Evolutionary conservation across 2,888 invertebrate genomes (phyloP), one percentile per base, ranked within the genome.

Genomic region (Epirrita christyi): DNA sequence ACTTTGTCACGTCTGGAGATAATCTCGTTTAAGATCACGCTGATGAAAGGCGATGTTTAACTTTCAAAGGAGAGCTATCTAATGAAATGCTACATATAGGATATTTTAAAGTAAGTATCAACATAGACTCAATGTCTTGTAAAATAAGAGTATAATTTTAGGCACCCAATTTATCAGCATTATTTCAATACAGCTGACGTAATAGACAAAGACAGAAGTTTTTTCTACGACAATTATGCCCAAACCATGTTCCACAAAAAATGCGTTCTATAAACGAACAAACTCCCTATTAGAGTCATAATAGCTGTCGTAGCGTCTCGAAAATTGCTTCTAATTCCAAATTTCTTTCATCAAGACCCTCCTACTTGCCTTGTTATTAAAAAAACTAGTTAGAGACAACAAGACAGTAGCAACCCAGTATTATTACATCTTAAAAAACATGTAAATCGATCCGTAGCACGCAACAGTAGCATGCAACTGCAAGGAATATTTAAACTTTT

Each of bases 381-480:
- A 76, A 74, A 81, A 78, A 82, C 78, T 74, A 71, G 73, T 73
- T 74, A 76, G 67, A 69, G 68, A 75, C 78, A 85, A 85, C 85
- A 83, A 88, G 83, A 88, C 88, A 80, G 88, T 86, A 88, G 88
- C 88, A 64, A 64, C 64, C 65, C 67, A 64, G 73, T 76, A 78
- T 84, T 82, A 84, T 79, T 75, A 77, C 68, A 70, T 76, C 73
- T 74, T 68, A 77, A 84, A 83, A 83, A 83, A 82, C 78, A 80
- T 85, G 88, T 89, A 88, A 88, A 88, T 86, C 80, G 86, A 83
- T 80, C 76, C 71, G 61, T 63, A 68, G 71, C 89, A 90, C 88
- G 89, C 89, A 85, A 89, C 79, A 57, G 72, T 73, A 64, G 73
- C 80, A 79, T 73, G 77, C 67, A 63, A 67, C 57, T 63, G 61